Evolutionary conservation across 2,797 vertebrate genomes (phyloP), one percentile per base, ranked within the genome.

Genomic region (Schizothorax lantsangensis): DNA sequence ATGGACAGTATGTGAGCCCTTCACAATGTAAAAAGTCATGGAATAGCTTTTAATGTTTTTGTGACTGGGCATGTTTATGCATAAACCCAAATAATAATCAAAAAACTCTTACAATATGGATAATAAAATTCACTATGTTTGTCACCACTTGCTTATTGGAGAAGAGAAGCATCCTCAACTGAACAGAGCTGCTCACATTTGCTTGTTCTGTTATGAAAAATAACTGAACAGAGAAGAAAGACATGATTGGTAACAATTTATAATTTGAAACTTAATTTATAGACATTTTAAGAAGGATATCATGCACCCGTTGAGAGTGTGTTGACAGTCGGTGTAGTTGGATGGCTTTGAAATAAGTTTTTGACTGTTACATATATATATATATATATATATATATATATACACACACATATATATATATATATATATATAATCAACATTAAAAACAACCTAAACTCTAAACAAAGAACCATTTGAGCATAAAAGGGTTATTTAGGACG

Each of bases 401-500:
- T 38, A 38, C 5, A 38, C 5, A 38, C 5, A 38, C 5, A 36
- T 5, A 36, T 5, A 36, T 36, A 36, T 36, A 36, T 36, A 36
- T 36, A 36, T 36, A 36, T 36, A 30, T 30, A 30, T 30, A 30
- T 30, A 30, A 30, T 30, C 30, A 30, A 30, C 30, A 30, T 30
- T 30, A 21, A 7, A 54, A 38, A 2, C 11, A 54, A 49, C 4
- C 30, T 33, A 54, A 33, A 36, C 30, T 36, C 17, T 38, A 38
- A 33, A 54, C 49, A 78, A 78, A 78, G 75, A 38, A 78, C 21
- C 3, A 40, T 59, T 79, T 57, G 4, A 40, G 75, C 36, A 57
- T 52, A 12, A 75, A 77, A 77, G 12, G 1, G 0, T 30, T 49
- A n/a, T 17, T 30, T 10, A 23, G 10, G 47, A 77, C 5, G 21